Evolutionary conservation across 2,113 vertebrate species (phyloP).

Genomic region (Ornithorhynchus anatinus): DNA sequence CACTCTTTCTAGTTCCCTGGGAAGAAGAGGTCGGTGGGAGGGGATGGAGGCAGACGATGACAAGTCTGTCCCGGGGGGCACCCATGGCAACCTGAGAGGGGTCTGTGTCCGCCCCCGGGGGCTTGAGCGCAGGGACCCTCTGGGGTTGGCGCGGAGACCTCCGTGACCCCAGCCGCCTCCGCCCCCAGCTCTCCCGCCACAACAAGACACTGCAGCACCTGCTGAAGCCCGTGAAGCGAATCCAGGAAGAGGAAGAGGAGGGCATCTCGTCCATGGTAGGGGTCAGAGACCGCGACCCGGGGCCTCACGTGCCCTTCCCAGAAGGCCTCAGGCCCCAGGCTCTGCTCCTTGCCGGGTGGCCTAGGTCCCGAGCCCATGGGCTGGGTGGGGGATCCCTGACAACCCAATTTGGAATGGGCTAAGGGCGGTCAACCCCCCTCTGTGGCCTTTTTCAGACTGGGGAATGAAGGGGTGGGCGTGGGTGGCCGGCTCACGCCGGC

Average conservation of each 20-base stretch:
- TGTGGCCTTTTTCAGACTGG: neutral
- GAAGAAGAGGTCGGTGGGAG: neutral
- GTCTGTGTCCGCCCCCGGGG: no score
- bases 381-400: neutral
- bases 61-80: neutral
- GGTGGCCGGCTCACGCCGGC: neutral
- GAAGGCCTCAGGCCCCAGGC: no score
- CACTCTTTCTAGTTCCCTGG: no score
- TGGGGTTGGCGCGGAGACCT: accelerated
- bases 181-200: conserved; percentile 86
- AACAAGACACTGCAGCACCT: conserved; percentile 89
- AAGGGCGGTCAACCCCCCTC: accelerated
- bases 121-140: accelerated
- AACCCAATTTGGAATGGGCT: neutral
- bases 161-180: neutral
- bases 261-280: conserved; percentile 95
- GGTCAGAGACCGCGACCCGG: accelerated
- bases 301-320: no score
- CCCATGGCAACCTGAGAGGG: no score
- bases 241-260: conserved; percentile 91
- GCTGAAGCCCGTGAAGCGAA: conserved; percentile 84
- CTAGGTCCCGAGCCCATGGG: accelerated
- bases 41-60: neutral
- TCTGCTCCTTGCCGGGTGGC: neutral
- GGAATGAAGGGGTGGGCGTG: neutral